These are phyloP conservation scores for Aphelenchoides fujianensis DNA, from an alignment of 1,140 invertebrate genomes.

Conservation along the genomic window DNA sequence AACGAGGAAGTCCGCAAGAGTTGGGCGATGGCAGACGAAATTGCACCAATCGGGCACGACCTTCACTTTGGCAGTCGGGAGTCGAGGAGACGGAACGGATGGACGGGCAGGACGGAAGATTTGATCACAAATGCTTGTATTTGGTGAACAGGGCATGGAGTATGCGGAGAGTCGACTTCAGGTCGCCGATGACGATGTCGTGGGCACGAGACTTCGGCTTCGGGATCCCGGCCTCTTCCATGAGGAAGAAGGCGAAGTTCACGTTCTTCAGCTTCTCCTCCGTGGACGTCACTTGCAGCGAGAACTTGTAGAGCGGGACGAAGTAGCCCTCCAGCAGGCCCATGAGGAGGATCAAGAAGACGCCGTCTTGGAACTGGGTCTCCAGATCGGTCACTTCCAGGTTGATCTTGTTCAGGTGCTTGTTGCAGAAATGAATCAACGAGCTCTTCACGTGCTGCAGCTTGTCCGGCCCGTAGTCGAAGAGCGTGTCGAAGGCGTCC, in stretches of 20 bases:
- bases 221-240: slow-evolving; percentile 92
- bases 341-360: slow-evolving; percentile 88
- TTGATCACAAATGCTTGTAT: slow-evolving; percentile 73
- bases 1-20: too few relatives aligned
- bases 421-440: slow-evolving; percentile 93
- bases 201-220: slow-evolving; percentile 83
- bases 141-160: slow-evolving; percentile 94
- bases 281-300: slow-evolving; percentile 66
- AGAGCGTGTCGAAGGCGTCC: slow-evolving; percentile 97
- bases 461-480: slow-evolving; percentile 96
- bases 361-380: slow-evolving; percentile 92
- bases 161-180: slow-evolving; percentile 92
- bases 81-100: neutral
- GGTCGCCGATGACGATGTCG: slow-evolving; percentile 95
- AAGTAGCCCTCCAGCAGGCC: slow-evolving; percentile 95
- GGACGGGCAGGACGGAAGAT: too few relatives aligned
- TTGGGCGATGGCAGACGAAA: too few relatives aligned
- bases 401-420: slow-evolving; percentile 92
- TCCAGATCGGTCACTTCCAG: slow-evolving; percentile 90
- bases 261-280: slow-evolving; percentile 92
- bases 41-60: too few relatives aligned
- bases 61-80: neutral
- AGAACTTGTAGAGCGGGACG: slow-evolving; percentile 89
- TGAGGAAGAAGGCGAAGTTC: slow-evolving; percentile 89
- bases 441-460: slow-evolving; percentile 93